phyloP scores from a whole-genome alignment of 2,797 vertebrate species.

The Hippocampus kuda region DNA sequence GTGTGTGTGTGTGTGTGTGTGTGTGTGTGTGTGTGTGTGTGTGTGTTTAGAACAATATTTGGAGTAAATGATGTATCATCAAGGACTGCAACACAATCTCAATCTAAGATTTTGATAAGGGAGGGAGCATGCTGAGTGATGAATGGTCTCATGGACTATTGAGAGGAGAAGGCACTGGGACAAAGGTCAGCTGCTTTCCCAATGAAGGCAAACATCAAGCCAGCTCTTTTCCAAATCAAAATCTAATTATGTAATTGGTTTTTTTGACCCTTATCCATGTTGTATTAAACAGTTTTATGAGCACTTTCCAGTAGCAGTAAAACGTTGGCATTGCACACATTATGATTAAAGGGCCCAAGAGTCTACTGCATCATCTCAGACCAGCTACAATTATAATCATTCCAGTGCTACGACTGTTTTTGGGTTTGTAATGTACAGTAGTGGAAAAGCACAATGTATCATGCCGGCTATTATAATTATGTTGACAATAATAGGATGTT shows the following conservation, averaged over 20 bases:
- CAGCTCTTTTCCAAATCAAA: background rate
- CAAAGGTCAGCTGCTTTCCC: conserved; percentile 37
- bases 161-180: conserved; percentile 27
- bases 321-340: background rate
- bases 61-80: background rate
- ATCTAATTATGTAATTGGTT: background rate
- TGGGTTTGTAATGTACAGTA: too few relatives aligned
- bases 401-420: too few relatives aligned
- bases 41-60: background rate
- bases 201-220: background rate
- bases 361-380: background rate
- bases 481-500: too few relatives aligned
- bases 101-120: background rate
- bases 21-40: too few relatives aligned
- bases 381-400: background rate
- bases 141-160: conserved; percentile 9
- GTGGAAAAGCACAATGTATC: too few relatives aligned
- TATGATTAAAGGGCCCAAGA: background rate
- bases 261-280: background rate
- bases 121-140: background rate
- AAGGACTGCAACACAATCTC: background rate
- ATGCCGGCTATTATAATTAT: too few relatives aligned
- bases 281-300: background rate
- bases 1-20: too few relatives aligned
- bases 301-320: background rate